These are phyloP conservation scores for Pygocentrus nattereri DNA, from an alignment of 2,797 vertebrate species.

Conservation along the genomic window DNA sequence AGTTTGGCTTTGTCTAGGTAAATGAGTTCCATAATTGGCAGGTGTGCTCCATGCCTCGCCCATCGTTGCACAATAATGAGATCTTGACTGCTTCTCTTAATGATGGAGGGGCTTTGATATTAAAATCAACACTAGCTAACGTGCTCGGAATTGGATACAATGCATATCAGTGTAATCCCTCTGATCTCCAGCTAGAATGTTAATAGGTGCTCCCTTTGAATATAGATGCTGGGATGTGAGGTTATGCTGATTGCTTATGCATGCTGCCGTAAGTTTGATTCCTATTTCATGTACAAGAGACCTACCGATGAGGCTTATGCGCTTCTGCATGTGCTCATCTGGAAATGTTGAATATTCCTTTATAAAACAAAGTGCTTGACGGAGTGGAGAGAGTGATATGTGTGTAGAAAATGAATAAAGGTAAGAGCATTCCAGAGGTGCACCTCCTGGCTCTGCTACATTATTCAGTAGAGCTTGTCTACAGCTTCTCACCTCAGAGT, in stretches of 20 bases:
- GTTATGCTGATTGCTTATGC: slow-evolving; percentile 41
- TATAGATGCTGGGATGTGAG: slow-evolving; percentile 29
- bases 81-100: slow-evolving; percentile 52
- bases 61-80: slow-evolving; percentile 51
- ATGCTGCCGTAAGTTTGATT: slow-evolving; percentile 29
- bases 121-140: slow-evolving; percentile 56
- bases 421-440: not conserved
- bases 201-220: slow-evolving; percentile 45
- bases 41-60: slow-evolving; percentile 44
- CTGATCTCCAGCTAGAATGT: slow-evolving; percentile 43
- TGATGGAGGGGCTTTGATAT: slow-evolving; percentile 56
- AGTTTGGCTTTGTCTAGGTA: slow-evolving; percentile 27
- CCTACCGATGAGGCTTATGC: not conserved
- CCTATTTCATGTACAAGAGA: slow-evolving; percentile 31
- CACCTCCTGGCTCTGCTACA: not conserved
- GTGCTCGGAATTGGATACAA: slow-evolving; percentile 47
- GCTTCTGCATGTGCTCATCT: slow-evolving; percentile 17
- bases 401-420: not conserved
- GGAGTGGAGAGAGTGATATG: not conserved
- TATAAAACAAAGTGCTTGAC: not conserved
- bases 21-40: slow-evolving; percentile 48
- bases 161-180: slow-evolving; percentile 41
- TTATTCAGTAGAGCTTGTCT: not conserved
- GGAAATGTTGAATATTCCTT: slow-evolving; percentile 27
- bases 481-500: not conserved